A percentile compares a stretch with the other conserved stretches of the same genome.
Evolutionary conservation across 2,888 invertebrate genomes (phyloP).

Genomic region (Ferrisia virgata): DNA sequence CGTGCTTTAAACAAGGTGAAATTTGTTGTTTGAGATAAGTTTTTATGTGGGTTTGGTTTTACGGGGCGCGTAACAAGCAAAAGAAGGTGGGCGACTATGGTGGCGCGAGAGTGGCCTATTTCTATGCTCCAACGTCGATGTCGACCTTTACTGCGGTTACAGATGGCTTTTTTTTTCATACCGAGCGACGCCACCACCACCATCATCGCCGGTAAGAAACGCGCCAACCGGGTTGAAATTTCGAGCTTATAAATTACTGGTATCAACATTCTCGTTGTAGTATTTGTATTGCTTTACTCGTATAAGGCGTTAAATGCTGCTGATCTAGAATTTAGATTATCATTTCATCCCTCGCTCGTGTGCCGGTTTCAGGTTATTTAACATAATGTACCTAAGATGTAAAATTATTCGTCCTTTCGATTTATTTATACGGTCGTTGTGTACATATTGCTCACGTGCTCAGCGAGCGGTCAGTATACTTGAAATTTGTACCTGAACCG

Average conservation of each 20-base stretch:
- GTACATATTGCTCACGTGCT: too few relatives aligned
- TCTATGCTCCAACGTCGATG: not conserved
- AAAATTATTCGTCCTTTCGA: too few relatives aligned
- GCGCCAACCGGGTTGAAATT: not conserved
- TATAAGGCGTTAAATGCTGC: too few relatives aligned
- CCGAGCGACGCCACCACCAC: too few relatives aligned
- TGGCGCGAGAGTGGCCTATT: conserved; percentile 9
- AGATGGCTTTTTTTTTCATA: not conserved
- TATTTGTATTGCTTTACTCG: too few relatives aligned
- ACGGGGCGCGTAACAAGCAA: not conserved
- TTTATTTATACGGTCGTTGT: too few relatives aligned
- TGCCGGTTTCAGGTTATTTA: too few relatives aligned
- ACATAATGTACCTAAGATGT: too few relatives aligned
- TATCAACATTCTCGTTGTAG: not conserved
- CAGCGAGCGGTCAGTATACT: too few relatives aligned
- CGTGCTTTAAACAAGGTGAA: not conserved
- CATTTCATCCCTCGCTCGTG: too few relatives aligned
- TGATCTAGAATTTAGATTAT: too few relatives aligned
- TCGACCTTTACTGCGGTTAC: conserved; percentile 13
- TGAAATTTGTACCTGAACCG: too few relatives aligned
- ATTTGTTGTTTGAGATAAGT: conserved; percentile 10
- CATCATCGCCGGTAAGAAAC: not conserved
- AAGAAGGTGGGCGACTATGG: not conserved
- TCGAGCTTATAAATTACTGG: not conserved
- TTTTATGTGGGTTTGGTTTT: not conserved